Evolutionary conservation across 2,888 invertebrate genomes (phyloP).

Genomic region (Lasioglossum villosulum): DNA sequence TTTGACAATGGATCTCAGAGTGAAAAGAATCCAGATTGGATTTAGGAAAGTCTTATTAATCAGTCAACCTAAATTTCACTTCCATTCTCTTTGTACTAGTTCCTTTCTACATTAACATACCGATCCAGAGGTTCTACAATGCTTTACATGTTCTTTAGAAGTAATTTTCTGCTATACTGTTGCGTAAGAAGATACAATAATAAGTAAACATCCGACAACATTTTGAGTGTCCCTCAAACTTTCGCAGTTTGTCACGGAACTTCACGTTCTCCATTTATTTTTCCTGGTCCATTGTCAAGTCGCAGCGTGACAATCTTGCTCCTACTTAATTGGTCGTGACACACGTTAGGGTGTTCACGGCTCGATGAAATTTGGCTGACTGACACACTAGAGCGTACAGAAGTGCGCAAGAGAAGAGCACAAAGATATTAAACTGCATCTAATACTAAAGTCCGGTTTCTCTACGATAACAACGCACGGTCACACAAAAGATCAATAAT

Average conservation of each 20-base stretch:
- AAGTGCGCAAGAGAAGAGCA: not conserved
- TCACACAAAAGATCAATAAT: not conserved
- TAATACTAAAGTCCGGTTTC: not conserved
- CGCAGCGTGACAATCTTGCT: not conserved
- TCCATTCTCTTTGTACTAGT: not conserved
- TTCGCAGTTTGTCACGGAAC: not conserved
- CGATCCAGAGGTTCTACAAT: not conserved
- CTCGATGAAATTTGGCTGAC: not conserved
- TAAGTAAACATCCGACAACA: not conserved
- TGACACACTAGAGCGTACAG: not conserved
- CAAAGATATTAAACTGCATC: not conserved
- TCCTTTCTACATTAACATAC: not conserved
- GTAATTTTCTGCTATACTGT: not conserved
- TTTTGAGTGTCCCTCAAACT: not conserved
- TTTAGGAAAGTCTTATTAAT: not conserved
- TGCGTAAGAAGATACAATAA: not conserved
- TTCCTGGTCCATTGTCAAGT: not conserved
- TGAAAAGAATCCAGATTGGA: not conserved
- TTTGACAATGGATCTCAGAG: not conserved
- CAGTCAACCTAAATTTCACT: not conserved
- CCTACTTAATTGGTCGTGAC: not conserved
- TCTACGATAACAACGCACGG: not conserved
- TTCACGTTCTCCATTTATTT: not conserved
- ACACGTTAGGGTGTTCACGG: not conserved
- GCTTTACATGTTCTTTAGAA: not conserved